These are phyloP conservation scores for Leptosomus discolor DNA, from an alignment of 2,113 vertebrate species.

Conservation along the genomic window DNA sequence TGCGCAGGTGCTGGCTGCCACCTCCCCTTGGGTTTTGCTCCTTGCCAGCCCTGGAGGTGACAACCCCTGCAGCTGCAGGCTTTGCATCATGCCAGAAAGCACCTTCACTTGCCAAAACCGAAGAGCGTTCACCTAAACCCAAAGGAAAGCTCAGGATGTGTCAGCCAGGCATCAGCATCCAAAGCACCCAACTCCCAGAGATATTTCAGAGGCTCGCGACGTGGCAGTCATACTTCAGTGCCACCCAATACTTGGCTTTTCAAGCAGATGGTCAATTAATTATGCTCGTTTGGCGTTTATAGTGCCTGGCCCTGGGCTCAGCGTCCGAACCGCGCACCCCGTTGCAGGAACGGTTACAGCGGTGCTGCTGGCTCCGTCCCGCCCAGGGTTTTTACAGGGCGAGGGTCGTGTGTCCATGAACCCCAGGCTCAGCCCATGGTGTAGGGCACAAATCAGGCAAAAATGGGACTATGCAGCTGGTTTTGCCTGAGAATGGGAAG, in stretches of 20 bases:
- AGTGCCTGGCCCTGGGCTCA: background rate
- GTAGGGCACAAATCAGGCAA: accelerated
- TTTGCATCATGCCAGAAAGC: background rate
- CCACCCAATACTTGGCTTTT: background rate
- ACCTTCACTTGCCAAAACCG: accelerated
- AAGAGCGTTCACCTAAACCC: accelerated
- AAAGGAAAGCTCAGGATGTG: background rate
- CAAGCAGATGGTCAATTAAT: conserved; percentile 50
- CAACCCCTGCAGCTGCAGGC: background rate
- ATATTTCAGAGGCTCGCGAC: accelerated
- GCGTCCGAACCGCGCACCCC: accelerated
- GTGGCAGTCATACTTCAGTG: background rate
- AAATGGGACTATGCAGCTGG: background rate
- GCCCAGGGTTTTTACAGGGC: accelerated
- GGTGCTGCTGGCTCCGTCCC: background rate
- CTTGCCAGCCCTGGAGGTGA: background rate
- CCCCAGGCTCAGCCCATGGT: accelerated
- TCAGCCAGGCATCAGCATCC: accelerated
- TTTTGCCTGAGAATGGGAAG: background rate
- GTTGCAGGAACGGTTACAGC: accelerated
- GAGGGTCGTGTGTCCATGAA: accelerated
- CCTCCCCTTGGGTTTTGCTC: background rate
- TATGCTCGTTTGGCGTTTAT: background rate
- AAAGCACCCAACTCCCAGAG: background rate
- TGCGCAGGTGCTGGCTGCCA: background rate